Base-by-base conservation (phyloP, 1,140 invertebrate genomes). In the Aphidius ervi region DNA sequence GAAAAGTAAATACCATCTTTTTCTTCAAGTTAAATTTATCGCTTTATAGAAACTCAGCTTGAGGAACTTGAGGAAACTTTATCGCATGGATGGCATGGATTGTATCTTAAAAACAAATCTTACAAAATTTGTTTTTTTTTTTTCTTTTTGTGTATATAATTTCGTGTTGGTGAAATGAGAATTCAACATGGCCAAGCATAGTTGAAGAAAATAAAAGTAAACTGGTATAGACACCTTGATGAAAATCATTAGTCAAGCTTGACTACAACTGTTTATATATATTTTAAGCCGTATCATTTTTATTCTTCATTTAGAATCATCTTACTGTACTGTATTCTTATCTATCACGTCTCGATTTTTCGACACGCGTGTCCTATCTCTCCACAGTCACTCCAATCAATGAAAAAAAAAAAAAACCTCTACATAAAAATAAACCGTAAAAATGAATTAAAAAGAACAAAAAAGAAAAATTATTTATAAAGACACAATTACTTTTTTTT, bases 311-410 rank as follows among this genome's bases (percentile, higher is more conserved):
- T n/a, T 20, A 20, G 47, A 49, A 49, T 49, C 47, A n/a, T 49
- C 8, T 49, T 1, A 8, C 47, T n/a, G 23, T 31, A 31, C 23
- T 31, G 16, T 16, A 31, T 31, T 31, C 23, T 31, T 31, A 31
- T 31, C 23, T 31, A 31, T 31, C 23, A 31, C 23, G 23, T 31
- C 23, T 31, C 5, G 23, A 31, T 39, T 10, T 23, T 45, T 46
- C 48, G n/a, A 42, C 10, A 46, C 46, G 42, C 57, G 62, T 63
- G 62, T 48, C 58, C 59, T 59, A 63, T 64, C 63, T 48, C 20
- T 10, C 46, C 42, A 56, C 52, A 46, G 37, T 49, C 5, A n/a
- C n/a, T 4, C n/a, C n/a, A 39, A 6, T 40, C 31, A 49, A 58
- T 50, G 49, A 60, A 60, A 20, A 46, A 31, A 45, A 31, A 45